phyloP scores from a whole-genome alignment of 2,113 vertebrate species.

The Callipepla californica region DNA sequence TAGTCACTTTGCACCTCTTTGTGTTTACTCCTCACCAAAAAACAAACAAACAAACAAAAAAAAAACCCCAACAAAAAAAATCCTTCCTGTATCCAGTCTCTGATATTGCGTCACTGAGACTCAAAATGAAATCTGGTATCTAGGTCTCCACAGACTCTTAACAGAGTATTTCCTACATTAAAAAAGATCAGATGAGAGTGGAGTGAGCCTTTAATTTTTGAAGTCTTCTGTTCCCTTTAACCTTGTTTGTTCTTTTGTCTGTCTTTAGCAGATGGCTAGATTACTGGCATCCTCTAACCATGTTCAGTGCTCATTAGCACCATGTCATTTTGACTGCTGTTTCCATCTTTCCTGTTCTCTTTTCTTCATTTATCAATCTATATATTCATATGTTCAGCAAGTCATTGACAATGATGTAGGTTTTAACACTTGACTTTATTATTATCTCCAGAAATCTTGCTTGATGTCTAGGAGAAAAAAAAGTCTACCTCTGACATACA shows the following conservation, averaged over 20 bases:
- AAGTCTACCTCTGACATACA: background rate
- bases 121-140: background rate
- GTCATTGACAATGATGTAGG: constrained; percentile 34
- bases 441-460: constrained; percentile 48
- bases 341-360: constrained; percentile 56
- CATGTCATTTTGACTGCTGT: constrained; percentile 58
- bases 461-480: constrained; percentile 2
- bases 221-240: constrained; percentile 57
- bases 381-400: constrained; percentile 46
- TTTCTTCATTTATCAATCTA: constrained; percentile 51
- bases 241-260: constrained; percentile 61
- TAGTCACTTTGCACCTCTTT: background rate
- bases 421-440: constrained; percentile 39
- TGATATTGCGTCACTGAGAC: background rate
- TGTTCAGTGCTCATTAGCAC: constrained; percentile 69
- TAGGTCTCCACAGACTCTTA: background rate
- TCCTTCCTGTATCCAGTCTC: background rate
- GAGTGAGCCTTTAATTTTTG: constrained; percentile 23
- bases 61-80: background rate
- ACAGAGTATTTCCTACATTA: background rate
- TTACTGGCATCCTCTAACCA: constrained; percentile 52
- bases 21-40: background rate
- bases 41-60: too few relatives aligned
- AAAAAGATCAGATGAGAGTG: background rate
- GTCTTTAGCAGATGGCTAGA: constrained; percentile 67